Evolutionary conservation across 2,113 vertebrate genomes (phyloP), one percentile per base, ranked within the genome.

Genomic region (Antennarius striatus): DNA sequence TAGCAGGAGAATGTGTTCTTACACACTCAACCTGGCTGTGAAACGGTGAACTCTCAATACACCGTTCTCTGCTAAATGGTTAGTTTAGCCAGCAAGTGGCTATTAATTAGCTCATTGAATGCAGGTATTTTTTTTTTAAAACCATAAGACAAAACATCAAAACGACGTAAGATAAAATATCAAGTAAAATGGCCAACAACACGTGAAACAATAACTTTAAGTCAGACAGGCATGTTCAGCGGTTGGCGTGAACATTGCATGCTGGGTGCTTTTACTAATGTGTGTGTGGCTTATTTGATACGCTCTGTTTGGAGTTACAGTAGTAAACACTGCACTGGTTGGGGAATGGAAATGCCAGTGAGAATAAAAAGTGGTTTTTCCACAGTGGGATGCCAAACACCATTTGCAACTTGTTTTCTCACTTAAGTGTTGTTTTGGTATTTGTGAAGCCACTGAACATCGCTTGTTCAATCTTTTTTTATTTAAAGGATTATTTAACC

Each of bases 321-420:
- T 77, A 77, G 67, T 70, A 86, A 89, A 88, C 81, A 83, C 67
- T 81, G 86, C 63, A 46, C 80, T 58, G 58, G 70, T 77, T 72
- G 64, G 55, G 79, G 73, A 88, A 86, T 78, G 68, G 57, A 87
- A 65, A 73, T 63, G 73, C 82, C 80, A 77, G 74, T 68, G 72
- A 69, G 72, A 81, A 81, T 80, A 81, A 81, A 88, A 80, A 78
- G 77, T 86, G 81, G 60, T 86, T 91, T 91, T 90, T 91, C 84
- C 89, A 86, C 84, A 84, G 81, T 54, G 56, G 75, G 73, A 83
- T 80, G 88, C 87, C 86, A 91, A 86, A 76, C 43, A 74, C 55
- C 50, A 55, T 89, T 77, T 78, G 63, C 67, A 75, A 68, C 74
- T 49, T 69, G 51, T 69, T 66, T 70, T 83, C 61, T 52, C 56